These are phyloP conservation scores for Toxostoma redivivum DNA, from an alignment of 2,113 vertebrate genomes.

Conservation along the genomic window DNA sequence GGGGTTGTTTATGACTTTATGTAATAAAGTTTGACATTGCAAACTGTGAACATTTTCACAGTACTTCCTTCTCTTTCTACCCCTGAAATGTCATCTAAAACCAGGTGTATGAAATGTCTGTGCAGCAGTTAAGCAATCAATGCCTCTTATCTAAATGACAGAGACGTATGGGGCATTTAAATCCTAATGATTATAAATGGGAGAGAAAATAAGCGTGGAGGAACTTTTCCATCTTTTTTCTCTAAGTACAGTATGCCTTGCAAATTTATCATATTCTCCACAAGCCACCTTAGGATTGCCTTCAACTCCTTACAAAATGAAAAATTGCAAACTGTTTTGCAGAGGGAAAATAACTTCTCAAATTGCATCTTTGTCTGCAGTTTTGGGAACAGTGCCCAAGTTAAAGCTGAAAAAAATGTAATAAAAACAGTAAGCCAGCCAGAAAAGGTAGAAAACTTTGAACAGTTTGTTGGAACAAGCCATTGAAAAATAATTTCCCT, in stretches of 20 bases:
- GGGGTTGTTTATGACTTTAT: conserved; percentile 57
- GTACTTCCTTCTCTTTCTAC: conserved; percentile 37
- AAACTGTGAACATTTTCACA: conserved; percentile 60
- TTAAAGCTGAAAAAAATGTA: neutral
- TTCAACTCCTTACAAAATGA: neutral
- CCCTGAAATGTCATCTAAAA: conserved; percentile 64
- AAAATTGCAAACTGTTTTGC: conserved; percentile 40
- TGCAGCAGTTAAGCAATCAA: conserved; percentile 59
- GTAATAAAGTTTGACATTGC: conserved; percentile 61
- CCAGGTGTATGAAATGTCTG: conserved; percentile 68
- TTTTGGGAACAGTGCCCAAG: neutral
- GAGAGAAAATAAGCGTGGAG: conserved; percentile 69
- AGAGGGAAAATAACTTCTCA: conserved; percentile 55
- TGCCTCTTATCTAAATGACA: conserved; percentile 70
- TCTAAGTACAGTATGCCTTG: conserved; percentile 43
- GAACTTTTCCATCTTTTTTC: conserved; percentile 64
- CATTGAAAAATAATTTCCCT: conserved; percentile 32
- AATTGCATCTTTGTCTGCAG: conserved; percentile 45
- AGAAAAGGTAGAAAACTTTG: conserved; percentile 5
- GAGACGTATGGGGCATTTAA: conserved; percentile 71
- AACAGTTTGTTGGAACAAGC: conserved; percentile 12
- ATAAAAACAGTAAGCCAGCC: neutral
- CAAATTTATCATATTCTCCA: conserved; percentile 57
- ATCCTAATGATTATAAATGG: conserved; percentile 71
- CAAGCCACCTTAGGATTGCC: neutral